Percentiles rank a stretch among this genome's conserved stretches.
Evolutionary conservation across 2,113 vertebrate genomes (phyloP).

Genomic region (Lonchura striata): DNA sequence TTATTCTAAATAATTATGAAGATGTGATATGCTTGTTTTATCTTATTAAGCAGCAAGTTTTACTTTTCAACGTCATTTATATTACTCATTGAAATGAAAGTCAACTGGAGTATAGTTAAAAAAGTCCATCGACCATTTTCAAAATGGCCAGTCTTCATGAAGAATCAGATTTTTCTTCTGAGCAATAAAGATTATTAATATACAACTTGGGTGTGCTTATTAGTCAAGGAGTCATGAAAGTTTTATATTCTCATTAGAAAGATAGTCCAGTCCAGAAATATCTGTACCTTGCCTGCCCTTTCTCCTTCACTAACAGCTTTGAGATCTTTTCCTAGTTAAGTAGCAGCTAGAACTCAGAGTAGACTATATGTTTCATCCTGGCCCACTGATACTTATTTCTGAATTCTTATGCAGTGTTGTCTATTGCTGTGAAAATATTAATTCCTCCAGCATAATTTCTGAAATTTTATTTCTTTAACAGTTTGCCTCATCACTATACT

Average conservation of each 20-base stretch:
- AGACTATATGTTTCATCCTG: background rate
- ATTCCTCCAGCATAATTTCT: background rate
- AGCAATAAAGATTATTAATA: background rate
- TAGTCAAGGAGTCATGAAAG: background rate
- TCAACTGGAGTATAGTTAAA: background rate
- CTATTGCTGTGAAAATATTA: background rate
- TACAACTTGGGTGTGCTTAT: background rate
- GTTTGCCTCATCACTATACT: background rate
- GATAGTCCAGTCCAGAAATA: background rate
- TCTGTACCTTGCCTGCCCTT: background rate
- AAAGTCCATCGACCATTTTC: background rate
- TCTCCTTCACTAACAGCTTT: background rate
- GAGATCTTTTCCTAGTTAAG: background rate
- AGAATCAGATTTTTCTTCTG: background rate
- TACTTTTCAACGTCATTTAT: background rate
- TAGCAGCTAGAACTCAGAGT: background rate
- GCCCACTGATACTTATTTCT: background rate
- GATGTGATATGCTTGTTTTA: background rate
- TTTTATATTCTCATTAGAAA: constrained; percentile 13
- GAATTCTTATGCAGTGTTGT: background rate
- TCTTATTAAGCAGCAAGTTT: background rate
- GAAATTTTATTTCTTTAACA: background rate
- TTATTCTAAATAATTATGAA: background rate
- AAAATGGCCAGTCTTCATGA: background rate
- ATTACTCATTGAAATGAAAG: background rate